A percentile compares a stretch with the other conserved stretches of the same genome.
phyloP scores from a whole-genome alignment of 2,888 invertebrate species.

The Bruchidius siliquastri region DNA sequence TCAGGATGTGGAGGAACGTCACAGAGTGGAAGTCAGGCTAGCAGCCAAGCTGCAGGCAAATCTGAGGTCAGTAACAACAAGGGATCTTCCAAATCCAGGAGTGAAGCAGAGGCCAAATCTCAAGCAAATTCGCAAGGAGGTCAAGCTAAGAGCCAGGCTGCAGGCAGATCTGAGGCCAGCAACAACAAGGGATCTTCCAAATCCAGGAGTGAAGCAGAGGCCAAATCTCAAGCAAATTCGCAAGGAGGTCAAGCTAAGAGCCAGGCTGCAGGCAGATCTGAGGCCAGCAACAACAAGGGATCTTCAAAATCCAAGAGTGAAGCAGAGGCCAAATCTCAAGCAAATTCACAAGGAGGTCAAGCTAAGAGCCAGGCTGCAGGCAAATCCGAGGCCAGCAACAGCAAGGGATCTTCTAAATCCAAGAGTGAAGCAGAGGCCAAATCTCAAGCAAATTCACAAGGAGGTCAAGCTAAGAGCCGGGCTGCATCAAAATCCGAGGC shows the following conservation, averaged over 20 bases:
- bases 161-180: too few species aligned
- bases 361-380: background rate
- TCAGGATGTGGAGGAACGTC: too few species aligned
- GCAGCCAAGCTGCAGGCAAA: too few species aligned
- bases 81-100: background rate
- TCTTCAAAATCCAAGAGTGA: background rate
- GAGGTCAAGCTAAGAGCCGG: background rate
- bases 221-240: background rate
- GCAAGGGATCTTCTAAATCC: background rate
- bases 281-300: background rate
- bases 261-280: background rate
- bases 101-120: background rate
- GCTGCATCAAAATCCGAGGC: too few species aligned
- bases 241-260: background rate
- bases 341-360: background rate
- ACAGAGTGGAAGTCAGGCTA: too few species aligned
- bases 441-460: background rate
- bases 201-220: background rate
- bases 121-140: background rate
- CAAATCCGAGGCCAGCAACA: background rate
- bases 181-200: background rate
- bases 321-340: background rate
- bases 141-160: background rate
- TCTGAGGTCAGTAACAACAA: too few species aligned
- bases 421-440: background rate